Percentiles rank a stretch among this genome's conserved stretches.
Conservation (phyloP, 2,797 vertebrate genomes). For the Syngnathus rostellatus region DNA sequence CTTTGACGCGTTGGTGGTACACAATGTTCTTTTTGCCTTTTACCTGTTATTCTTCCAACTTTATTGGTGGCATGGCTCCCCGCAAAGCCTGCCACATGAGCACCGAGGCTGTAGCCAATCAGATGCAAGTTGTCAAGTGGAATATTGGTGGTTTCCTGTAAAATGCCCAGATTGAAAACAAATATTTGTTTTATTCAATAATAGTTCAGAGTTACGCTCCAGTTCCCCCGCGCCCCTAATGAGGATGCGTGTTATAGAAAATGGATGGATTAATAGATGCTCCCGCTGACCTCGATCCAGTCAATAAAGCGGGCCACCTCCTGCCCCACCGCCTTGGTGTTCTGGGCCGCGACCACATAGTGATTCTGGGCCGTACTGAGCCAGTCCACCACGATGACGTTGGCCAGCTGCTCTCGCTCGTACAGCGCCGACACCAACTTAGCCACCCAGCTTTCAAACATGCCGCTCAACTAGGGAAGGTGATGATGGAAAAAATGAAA, state of each 20-base stretch:
- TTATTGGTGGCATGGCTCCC: slow-evolving; percentile 67
- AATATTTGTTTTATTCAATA: not conserved
- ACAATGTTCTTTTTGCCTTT: not conserved
- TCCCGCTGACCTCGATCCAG: slow-evolving; percentile 70
- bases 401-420: slow-evolving; percentile 60
- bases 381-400: slow-evolving; percentile 77
- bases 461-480: slow-evolving; percentile 62
- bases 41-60: slow-evolving; percentile 75
- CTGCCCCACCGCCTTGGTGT: slow-evolving; percentile 67
- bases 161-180: slow-evolving; percentile 5
- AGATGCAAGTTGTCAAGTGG: slow-evolving; percentile 70
- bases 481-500: not conserved
- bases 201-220: not conserved
- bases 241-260: not conserved
- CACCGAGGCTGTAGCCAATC: slow-evolving; percentile 77
- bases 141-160: slow-evolving; percentile 63
- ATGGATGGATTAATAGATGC: not conserved
- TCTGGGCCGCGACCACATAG: slow-evolving; percentile 69
- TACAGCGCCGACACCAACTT: slow-evolving; percentile 72
- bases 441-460: slow-evolving; percentile 74
- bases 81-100: slow-evolving; percentile 75
- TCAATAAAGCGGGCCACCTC: slow-evolving; percentile 70
- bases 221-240: slow-evolving; percentile 1
- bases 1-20: not conserved
- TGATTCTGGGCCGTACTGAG: slow-evolving; percentile 70